These are phyloP conservation scores for Andrena bucephala DNA, from an alignment of 2,888 invertebrate species.

Conservation along the genomic window DNA sequence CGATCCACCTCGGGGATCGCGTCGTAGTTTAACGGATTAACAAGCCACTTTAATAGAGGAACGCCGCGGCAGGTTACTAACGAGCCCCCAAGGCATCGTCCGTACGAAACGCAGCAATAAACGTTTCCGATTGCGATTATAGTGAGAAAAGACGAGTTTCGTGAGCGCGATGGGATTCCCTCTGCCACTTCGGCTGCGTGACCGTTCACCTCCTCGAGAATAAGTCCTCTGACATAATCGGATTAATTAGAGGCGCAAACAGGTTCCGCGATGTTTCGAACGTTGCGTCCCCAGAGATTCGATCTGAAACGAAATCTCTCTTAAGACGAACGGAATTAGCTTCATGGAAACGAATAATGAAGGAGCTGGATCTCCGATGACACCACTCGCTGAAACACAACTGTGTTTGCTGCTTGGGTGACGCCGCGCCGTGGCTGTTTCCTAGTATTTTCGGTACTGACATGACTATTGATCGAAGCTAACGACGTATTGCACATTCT, in stretches of 20 bases:
- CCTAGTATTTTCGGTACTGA: not conserved
- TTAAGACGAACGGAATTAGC: not conserved
- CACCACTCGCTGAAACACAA: not conserved
- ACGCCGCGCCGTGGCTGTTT: not conserved
- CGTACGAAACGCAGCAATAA: constrained; percentile 63
- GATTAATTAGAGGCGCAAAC: constrained; percentile 49
- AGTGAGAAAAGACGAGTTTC: constrained; percentile 48
- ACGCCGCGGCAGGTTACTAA: constrained; percentile 61
- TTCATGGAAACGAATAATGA: not conserved
- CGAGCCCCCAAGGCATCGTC: constrained; percentile 63
- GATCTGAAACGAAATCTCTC: not conserved
- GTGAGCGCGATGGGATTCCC: constrained; percentile 23
- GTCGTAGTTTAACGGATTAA: constrained; percentile 60
- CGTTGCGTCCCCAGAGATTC: not conserved
- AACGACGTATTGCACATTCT: not conserved
- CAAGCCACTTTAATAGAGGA: constrained; percentile 65
- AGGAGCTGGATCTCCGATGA: not conserved
- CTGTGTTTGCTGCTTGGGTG: not conserved
- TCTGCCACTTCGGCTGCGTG: constrained; percentile 8
- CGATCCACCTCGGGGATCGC: constrained; percentile 42
- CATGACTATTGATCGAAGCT: not conserved
- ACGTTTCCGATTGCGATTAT: constrained; percentile 67
- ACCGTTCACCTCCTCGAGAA: constrained; percentile 5
- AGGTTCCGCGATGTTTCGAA: constrained; percentile 28
- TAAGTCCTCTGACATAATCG: constrained; percentile 16